Evolutionary conservation across 2,797 vertebrate species (phyloP), one percentile per base, ranked within the genome.

Genomic region (Sciurus carolinensis): DNA sequence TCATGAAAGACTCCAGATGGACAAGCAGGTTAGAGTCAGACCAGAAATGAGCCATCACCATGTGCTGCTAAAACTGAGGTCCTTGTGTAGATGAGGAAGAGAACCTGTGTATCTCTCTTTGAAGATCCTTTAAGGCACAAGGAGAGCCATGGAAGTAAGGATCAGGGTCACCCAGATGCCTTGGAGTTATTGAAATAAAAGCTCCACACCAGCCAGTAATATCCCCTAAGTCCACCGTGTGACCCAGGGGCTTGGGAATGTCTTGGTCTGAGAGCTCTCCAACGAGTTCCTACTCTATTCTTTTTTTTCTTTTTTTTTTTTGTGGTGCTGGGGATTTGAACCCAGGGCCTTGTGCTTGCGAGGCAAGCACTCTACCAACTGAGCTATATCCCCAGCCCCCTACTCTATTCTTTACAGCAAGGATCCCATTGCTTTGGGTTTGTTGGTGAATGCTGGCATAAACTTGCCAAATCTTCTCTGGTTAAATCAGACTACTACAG

Each of bases 391-490:
- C 39, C 39, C 39, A 39, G 39, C 39, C 39, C 39, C 75, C 71
- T 76, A 39, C 44, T 95, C 42, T 92, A 24, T 94, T 94, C 30
- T 10, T 64, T 42, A n/a, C 0, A 13, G 36, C 47, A 91, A 18
- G 7, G 67, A 73, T 88, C 20, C 22, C 91, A 62, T 36, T 82
- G 72, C 72, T 96, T 73, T 85, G 91, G 54, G 73, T 80, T 90
- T 89, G 77, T 77, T 87, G 69, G 62, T 17, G 36, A 64, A 64
- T 18, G 12, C 15, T 86, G 64, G 52, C 52, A 89, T 89, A 57
- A 91, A 75, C 44, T 88, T 92, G 73, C 14, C 42, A 96, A 69
- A 82, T 90, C 86, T 91, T 66, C 47, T 39, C 44, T 79, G 75
- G 42, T 50, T 71, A 80, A 92, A n/a, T 88, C 52, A 52, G 69